Evolutionary conservation across 1,140 invertebrate species (phyloP).

Genomic region (Drosophila seguyi): DNA sequence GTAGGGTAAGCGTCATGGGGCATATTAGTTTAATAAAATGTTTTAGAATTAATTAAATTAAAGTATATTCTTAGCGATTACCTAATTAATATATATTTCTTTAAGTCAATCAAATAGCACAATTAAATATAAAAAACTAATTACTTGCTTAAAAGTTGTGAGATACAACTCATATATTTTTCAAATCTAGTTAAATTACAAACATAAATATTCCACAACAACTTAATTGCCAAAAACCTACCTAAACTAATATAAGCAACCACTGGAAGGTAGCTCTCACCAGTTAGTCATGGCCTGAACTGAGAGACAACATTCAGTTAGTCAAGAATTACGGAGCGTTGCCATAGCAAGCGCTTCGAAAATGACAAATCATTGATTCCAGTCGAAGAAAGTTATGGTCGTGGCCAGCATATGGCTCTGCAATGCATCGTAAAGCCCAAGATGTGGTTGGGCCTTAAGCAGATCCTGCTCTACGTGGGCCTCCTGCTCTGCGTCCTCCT

Average conservation of each 20-base stretch:
- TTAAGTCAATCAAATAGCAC: no score
- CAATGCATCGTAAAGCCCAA: conserved; percentile 70
- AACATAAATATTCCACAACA: no score
- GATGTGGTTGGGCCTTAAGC: conserved; percentile 75
- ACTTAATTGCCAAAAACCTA: no score
- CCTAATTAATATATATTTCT: no score
- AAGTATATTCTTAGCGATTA: no score
- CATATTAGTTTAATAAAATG: neutral
- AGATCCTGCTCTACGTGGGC: conserved; percentile 74
- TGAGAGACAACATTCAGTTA: conserved; percentile 13
- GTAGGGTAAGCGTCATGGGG: neutral
- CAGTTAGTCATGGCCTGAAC: conserved; percentile 32
- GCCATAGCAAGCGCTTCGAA: conserved; percentile 4
- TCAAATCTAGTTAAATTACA: no score
- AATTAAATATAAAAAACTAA: no score
- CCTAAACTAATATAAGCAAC: neutral
- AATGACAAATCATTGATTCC: conserved; percentile 33
- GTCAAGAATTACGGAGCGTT: conserved; percentile 28
- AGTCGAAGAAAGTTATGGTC: conserved; percentile 21
- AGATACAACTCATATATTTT: no score
- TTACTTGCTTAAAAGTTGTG: no score
- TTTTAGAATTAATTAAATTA: accelerated
- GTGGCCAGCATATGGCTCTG: conserved; percentile 54
- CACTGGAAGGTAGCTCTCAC: conserved; percentile 15
- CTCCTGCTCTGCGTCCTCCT: conserved; percentile 68